Evolutionary conservation across 2,113 vertebrate genomes (phyloP).

Genomic region (Merops nubicus): DNA sequence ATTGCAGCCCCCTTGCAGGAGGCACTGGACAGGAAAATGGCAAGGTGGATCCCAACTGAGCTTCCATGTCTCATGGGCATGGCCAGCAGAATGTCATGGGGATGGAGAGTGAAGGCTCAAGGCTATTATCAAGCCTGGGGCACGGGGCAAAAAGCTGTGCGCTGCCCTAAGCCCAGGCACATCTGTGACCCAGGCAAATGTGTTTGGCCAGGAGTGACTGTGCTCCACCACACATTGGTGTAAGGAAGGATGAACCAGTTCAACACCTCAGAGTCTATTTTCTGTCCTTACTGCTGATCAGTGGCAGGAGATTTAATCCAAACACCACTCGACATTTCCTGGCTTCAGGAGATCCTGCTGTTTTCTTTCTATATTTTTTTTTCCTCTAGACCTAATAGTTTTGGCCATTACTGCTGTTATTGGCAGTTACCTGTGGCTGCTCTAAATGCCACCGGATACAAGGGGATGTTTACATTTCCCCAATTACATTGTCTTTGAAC

Average conservation of each 20-base stretch:
- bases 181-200: background rate
- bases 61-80: background rate
- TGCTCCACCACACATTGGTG: accelerated
- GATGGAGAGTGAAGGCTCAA: background rate
- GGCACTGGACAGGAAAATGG: background rate
- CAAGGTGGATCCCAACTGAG: background rate
- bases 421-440: conserved; percentile 54
- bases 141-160: accelerated
- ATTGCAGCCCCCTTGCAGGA: background rate
- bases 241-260: background rate
- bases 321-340: background rate
- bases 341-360: conserved; percentile 7
- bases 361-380: background rate
- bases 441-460: background rate
- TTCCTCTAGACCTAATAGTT: background rate
- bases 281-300: background rate
- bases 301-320: background rate
- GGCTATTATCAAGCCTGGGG: background rate
- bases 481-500: conserved; percentile 52
- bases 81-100: accelerated
- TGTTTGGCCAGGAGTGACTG: accelerated
- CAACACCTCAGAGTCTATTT: background rate
- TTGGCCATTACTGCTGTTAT: background rate
- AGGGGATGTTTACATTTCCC: conserved; percentile 34
- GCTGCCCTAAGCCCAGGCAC: background rate